These are phyloP conservation scores for Panulirus ornatus DNA, from an alignment of 1,140 invertebrate species.

Conservation along the genomic window DNA sequence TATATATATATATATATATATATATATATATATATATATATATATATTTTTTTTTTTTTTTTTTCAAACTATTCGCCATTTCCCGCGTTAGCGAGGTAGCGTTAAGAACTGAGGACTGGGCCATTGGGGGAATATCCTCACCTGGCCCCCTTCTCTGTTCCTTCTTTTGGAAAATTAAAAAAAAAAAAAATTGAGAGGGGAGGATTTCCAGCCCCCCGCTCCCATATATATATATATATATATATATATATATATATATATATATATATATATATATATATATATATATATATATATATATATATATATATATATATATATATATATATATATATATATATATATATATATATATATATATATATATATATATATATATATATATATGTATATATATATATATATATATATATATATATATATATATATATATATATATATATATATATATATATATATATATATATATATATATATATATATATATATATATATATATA, in stretches of 20 bases:
- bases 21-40: too few species aligned
- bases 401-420: slow-evolving; percentile 34
- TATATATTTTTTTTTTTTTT: too few species aligned
- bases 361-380: background rate
- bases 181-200: too few species aligned
- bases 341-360: background rate
- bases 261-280: background rate
- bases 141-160: too few species aligned
- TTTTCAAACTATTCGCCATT: too few species aligned
- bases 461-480: slow-evolving; percentile 23
- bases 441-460: slow-evolving; percentile 38
- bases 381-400: slow-evolving; percentile 21
- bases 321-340: background rate
- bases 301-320: background rate
- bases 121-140: too few species aligned
- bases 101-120: too few species aligned
- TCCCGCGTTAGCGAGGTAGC: too few species aligned
- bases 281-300: background rate
- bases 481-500: slow-evolving; percentile 1
- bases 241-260: background rate
- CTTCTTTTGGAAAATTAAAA: too few species aligned
- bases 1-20: too few species aligned
- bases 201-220: too few species aligned
- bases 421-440: slow-evolving; percentile 41
- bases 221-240: background rate